A percentile compares a stretch with the other conserved stretches of the same genome.
Conservation (phyloP, 2,113 vertebrate species). For the Turdus rufiventris region DNA sequence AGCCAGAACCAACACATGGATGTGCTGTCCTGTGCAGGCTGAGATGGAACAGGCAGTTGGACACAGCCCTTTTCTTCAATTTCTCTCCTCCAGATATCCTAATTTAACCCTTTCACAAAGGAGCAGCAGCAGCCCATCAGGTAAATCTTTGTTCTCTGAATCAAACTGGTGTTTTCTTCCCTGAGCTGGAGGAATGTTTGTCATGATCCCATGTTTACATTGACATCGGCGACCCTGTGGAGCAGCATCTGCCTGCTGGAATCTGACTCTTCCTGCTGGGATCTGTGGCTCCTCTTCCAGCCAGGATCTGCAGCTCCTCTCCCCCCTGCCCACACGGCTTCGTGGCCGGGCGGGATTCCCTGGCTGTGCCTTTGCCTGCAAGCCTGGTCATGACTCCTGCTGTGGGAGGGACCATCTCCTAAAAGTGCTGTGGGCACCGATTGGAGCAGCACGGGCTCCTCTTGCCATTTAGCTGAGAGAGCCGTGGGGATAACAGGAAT, state of each 20-base stretch:
- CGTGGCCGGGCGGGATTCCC: not conserved
- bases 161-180: no score
- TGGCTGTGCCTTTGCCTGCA: not conserved
- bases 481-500: fast-evolving
- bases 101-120: not conserved
- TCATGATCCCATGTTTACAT: fast-evolving
- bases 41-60: not conserved
- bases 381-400: not conserved
- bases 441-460: fast-evolving
- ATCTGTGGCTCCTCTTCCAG: not conserved
- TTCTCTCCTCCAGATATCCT: not conserved
- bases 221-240: fast-evolving
- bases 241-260: fast-evolving
- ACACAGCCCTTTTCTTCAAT: not conserved
- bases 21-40: fast-evolving
- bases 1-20: fast-evolving
- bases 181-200: not conserved
- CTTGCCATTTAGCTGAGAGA: not conserved
- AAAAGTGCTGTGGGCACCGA: not conserved
- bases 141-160: not conserved
- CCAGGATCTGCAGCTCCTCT: fast-evolving
- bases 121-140: not conserved
- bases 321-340: not conserved
- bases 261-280: not conserved
- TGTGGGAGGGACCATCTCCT: not conserved